Evolutionary conservation across 1,140 invertebrate species (phyloP).

Genomic region (Sarcophaga peregrina): DNA sequence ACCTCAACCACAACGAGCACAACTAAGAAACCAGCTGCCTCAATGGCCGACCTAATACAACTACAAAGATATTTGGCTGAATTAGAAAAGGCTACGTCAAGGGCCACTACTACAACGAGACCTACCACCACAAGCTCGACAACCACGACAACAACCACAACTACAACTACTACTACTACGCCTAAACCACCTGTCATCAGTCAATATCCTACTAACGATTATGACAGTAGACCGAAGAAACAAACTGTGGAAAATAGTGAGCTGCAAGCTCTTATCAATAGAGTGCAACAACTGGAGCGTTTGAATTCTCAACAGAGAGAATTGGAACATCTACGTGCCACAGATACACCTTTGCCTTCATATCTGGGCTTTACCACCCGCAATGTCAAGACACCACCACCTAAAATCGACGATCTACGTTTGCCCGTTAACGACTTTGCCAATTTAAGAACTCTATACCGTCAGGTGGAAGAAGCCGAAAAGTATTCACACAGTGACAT

Average conservation of each 20-base stretch:
- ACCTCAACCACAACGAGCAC: slow-evolving; percentile 39
- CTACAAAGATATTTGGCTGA: slow-evolving; percentile 45
- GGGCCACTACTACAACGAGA: slow-evolving; percentile 19
- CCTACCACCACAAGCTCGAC: slow-evolving; percentile 49
- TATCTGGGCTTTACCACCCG: slow-evolving; percentile 56
- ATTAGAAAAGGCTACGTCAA: slow-evolving; percentile 32
- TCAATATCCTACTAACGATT: slow-evolving; percentile 13
- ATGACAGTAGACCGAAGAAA: slow-evolving; percentile 44
- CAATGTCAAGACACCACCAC: slow-evolving; percentile 50
- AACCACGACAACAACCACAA: slow-evolving; percentile 37
- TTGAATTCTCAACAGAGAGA: slow-evolving; percentile 44
- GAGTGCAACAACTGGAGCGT: slow-evolving; percentile 61
- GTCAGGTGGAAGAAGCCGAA: slow-evolving; percentile 41
- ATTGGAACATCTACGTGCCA: not conserved
- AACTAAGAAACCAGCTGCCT: slow-evolving; percentile 43
- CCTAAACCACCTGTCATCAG: slow-evolving; percentile 23
- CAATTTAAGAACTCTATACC: slow-evolving; percentile 53
- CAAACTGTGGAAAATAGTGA: slow-evolving; percentile 54
- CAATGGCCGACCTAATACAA: slow-evolving; percentile 34
- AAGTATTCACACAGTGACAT: slow-evolving; percentile 41
- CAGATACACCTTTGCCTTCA: slow-evolving; percentile 49
- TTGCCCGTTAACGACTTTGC: slow-evolving; percentile 60
- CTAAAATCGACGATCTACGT: not conserved
- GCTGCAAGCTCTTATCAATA: slow-evolving; percentile 58
- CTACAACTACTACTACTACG: slow-evolving; percentile 42